Percentiles rank a stretch among this genome's conserved stretches.
Conservation (phyloP, 2,797 vertebrate genomes). For the Onychomys arenicola region DNA sequence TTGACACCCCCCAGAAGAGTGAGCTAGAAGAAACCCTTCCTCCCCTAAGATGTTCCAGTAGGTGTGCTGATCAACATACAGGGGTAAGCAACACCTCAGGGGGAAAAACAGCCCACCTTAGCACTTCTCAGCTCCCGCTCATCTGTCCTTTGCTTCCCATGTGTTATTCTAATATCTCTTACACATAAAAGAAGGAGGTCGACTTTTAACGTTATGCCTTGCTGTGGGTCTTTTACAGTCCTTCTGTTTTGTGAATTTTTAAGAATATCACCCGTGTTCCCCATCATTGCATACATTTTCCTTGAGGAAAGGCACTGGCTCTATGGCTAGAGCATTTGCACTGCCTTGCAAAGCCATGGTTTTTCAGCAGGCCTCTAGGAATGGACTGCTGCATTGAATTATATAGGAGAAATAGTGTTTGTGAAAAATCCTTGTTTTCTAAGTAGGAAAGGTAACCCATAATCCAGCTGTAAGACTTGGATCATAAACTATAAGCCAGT, state of each 20-base stretch:
- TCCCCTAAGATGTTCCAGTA: background rate
- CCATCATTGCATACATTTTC: constrained; percentile 23
- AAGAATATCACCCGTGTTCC: background rate
- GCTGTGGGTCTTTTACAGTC: background rate
- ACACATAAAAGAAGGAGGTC: background rate
- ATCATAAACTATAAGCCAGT: constrained; percentile 43
- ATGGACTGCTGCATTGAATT: constrained; percentile 55
- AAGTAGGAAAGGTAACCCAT: constrained; percentile 32
- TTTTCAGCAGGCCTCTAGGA: background rate
- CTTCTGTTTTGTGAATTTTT: background rate
- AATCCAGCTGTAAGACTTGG: constrained; percentile 60
- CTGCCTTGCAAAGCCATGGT: background rate
- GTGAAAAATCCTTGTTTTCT: background rate
- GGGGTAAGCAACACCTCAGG: background rate
- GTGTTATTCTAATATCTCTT: background rate
- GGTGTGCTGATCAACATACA: background rate
- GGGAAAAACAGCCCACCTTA: background rate
- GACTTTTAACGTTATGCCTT: background rate
- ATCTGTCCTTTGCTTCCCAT: constrained; percentile 12
- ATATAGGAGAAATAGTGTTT: constrained; percentile 47
- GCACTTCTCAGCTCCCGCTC: background rate
- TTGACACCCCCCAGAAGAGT: background rate
- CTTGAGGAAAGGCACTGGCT: background rate
- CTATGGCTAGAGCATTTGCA: constrained; percentile 28
- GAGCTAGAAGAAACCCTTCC: background rate